Percentiles rank a stretch among this genome's conserved stretches.
Conservation (phyloP, 2,113 vertebrate genomes). For the Pagrus major region DNA sequence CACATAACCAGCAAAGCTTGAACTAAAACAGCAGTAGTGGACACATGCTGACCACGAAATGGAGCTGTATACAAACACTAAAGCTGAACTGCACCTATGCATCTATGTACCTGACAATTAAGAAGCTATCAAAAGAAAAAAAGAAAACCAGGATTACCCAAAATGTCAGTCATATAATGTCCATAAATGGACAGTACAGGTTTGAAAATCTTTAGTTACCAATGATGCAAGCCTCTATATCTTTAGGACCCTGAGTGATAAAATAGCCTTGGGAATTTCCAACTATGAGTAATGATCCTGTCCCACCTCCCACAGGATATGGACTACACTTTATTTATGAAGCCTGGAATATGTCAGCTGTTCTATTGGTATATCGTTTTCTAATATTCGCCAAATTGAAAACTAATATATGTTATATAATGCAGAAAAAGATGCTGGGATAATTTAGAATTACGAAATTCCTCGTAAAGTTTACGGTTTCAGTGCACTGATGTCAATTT, state of each 20-base stretch:
- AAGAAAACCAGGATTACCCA: not conserved
- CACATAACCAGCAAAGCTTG: constrained; percentile 12
- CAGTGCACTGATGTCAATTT: too few species aligned
- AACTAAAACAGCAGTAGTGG: constrained; percentile 17
- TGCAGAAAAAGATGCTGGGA: too few species aligned
- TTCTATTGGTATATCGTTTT: too few species aligned
- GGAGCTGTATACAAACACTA: not conserved
- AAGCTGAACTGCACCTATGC: not conserved
- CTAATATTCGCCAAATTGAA: too few species aligned
- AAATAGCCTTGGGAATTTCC: constrained; percentile 31
- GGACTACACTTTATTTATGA: constrained; percentile 43
- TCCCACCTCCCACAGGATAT: constrained; percentile 44
- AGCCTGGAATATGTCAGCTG: constrained; percentile 30
- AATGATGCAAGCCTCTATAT: not conserved
- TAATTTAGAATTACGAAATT: too few species aligned
- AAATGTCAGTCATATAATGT: not conserved
- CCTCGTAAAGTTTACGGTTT: too few species aligned
- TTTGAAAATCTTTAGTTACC: not conserved
- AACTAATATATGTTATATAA: too few species aligned
- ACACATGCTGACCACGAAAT: not conserved
- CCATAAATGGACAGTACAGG: not conserved
- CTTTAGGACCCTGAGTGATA: constrained; percentile 15
- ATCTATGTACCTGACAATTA: not conserved
- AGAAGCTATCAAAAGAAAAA: not conserved
- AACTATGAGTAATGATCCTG: constrained; percentile 50